phyloP scores from a whole-genome alignment of 2,888 invertebrate genomes.

The Aquatica leii region DNA sequence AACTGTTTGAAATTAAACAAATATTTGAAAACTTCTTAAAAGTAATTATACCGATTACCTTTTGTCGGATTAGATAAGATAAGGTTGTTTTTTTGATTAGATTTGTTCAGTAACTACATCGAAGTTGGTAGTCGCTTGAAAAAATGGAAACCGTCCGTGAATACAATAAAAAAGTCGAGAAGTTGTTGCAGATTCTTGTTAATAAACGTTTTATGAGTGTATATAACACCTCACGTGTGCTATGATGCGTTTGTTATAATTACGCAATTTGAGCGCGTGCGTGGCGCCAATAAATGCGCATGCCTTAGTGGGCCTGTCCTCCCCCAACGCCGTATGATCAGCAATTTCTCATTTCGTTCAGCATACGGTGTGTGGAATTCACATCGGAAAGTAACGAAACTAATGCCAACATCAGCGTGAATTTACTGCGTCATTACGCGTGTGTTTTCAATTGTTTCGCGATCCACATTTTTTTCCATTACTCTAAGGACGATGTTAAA shows the following conservation, averaged over 20 bases:
- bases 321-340: constrained; percentile 42
- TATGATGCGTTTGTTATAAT: constrained; percentile 55
- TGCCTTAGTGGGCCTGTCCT: constrained; percentile 56
- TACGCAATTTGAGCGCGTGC: constrained; percentile 57
- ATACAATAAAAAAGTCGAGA: no score
- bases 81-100: no score
- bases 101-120: no score
- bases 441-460: constrained; percentile 5
- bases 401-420: constrained; percentile 32
- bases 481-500: background rate
- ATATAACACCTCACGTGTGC: constrained; percentile 48
- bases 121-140: no score
- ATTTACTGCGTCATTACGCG: constrained; percentile 43
- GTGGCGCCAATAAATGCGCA: constrained; percentile 57
- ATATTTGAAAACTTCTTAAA: no score
- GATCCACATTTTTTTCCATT: constrained; percentile 1
- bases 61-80: no score
- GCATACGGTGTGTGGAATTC: constrained; percentile 48
- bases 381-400: constrained; percentile 30
- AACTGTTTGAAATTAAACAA: no score
- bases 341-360: constrained; percentile 36
- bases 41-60: no score
- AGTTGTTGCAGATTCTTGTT: no score
- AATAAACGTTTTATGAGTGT: background rate
- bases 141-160: no score